Base-by-base conservation (phyloP, 1,140 invertebrate genomes). In the Philopotamus ludificatus region DNA sequence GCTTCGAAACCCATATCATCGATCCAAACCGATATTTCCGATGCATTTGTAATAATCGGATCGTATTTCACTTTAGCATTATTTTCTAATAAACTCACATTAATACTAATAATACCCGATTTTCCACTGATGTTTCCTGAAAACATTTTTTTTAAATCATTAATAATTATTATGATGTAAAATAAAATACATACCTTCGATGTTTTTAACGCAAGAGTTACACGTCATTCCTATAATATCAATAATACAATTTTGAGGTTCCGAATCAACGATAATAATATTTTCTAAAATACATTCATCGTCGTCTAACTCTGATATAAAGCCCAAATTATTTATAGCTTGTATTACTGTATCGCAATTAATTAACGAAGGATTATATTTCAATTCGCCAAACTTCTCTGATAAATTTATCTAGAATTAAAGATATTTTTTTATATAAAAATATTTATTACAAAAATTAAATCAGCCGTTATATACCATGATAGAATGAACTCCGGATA, bases 251-350 rank as follows among this genome's bases (percentile, higher is more conserved):
- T 3, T 47, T 42, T 34, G 39, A 15, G n/a, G 9, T 20, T 50
- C 28, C 21, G 59, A 51, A 51, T 60, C 23, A 28, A 49, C 15
- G 0, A 49, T 15, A 1, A 62, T 9, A 39, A 51, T 28, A 39
- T 62, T 44, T 3, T 21, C 16, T 50, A 16, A 20, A 12, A 25
- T 26, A 25, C 28, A 8, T n/a, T 18, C 23, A 21, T 21, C 39
- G n/a, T 18, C n/a, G 16, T 77, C 57, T 23, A 53, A 16, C 1
- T 70, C 77, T 4, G 83, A 83, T 42, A 86, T 85, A 74, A 91
- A 93, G 10, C 90, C 90, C 89, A 93, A 90, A 70, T 92, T 89
- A 68, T 91, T 86, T 73, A 93, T 90, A 61, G 82, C 81, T 18
- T 85, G 80, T 51, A 84, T 81, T 66, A 93, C 81, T 70, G 81